These are phyloP conservation scores for Notodonta ziczac DNA, from an alignment of 2,888 invertebrate species.

Conservation along the genomic window DNA sequence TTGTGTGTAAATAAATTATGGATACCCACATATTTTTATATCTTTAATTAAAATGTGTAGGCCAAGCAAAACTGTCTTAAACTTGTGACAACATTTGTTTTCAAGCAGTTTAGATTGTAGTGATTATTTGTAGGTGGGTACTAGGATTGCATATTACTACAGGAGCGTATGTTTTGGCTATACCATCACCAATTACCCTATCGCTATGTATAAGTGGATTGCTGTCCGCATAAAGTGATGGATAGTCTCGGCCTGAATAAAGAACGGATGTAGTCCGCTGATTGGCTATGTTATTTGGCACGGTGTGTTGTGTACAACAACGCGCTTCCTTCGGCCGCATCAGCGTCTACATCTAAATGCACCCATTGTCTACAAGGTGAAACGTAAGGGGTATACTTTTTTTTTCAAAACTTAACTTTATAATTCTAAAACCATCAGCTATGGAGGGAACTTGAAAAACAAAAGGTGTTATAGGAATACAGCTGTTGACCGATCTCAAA, in stretches of 20 bases:
- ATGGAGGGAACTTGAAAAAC: too few species aligned
- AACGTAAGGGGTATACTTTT: too few species aligned
- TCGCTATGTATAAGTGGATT: constrained; percentile 9
- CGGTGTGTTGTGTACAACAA: constrained; percentile 33
- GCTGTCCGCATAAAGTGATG: constrained; percentile 54
- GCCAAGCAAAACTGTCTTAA: too few species aligned
- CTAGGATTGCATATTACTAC: background rate
- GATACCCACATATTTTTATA: background rate
- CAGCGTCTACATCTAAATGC: constrained; percentile 36
- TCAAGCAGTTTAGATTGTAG: too few species aligned
- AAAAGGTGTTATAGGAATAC: too few species aligned
- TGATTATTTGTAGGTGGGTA: too few species aligned
- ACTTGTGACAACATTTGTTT: too few species aligned
- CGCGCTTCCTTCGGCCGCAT: constrained; percentile 38
- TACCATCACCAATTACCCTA: constrained; percentile 12
- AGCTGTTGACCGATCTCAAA: too few species aligned
- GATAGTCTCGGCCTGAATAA: constrained; percentile 58
- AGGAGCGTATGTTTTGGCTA: constrained; percentile 2
- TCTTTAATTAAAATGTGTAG: too few species aligned
- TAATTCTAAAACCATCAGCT: too few species aligned
- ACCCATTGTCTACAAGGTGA: constrained; percentile 30
- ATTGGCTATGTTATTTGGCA: constrained; percentile 53
- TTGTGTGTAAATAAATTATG: constrained; percentile 1
- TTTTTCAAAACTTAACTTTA: too few species aligned
- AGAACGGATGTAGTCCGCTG: constrained; percentile 57